Base-by-base conservation (phyloP, 1,140 invertebrate genomes). In the Leptoteleia sp. region DNA sequence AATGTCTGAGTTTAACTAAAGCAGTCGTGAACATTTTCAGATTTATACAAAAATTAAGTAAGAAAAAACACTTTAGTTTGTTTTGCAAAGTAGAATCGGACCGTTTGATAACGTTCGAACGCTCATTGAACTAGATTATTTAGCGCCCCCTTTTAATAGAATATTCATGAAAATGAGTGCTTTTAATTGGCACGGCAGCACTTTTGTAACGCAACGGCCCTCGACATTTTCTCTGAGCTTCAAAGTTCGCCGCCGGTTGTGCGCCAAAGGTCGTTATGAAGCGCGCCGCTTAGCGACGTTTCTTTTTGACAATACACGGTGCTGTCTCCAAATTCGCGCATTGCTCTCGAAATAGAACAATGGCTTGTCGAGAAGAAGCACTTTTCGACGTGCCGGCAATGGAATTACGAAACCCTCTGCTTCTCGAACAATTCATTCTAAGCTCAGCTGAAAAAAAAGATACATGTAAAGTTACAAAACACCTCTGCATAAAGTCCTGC, bases 291-390 rank as follows among this genome's bases (percentile, higher is more conserved):
- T 57, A 75, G 57, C 17, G 42, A 50, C 50, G 45, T 67, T 70
- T 62, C 38, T 76, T 68, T 64, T 70, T 27, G 48, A 76, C 38
- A 70, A 62, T 52, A 29, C 25, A 42, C 50, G 8, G 9, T 27
- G 12, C 27, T 73, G 64, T 70, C 57, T 64, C 27, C 48, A 48
- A 76, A 76, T 76, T 76, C 47, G 62, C 47, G 13, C 57, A 48
- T 45, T 76, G 64, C 55, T 62, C 64, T 76, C 38, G 57, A 70
- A 70, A 77, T 59, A 48, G 42, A 71, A 71, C 67, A 71, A 71
- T 52, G 16, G 67, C 45, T 71, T 31, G 11, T 61, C 54, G 43
- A 61, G 35, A 61, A 38, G 19, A 70, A 71, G 47, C 38, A 52
- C 45, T 35, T 61, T 62, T 38, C 47, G 17, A 47, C 29, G 22